Conservation (phyloP, 2,113 vertebrate genomes). For the Octodon degus region DNA sequence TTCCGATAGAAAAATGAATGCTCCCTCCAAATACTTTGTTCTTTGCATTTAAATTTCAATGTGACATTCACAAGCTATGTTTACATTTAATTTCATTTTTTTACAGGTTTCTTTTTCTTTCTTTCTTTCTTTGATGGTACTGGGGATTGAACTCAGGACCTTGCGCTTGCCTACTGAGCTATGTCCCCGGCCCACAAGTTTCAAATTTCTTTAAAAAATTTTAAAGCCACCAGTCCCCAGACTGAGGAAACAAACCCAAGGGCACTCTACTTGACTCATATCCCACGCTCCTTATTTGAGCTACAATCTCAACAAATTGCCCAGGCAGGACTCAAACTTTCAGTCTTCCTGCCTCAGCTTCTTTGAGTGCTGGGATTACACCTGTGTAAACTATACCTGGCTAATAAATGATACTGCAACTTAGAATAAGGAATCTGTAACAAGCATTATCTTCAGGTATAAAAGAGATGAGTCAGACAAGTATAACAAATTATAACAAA, state of each 20-base stretch:
- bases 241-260: background rate
- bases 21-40: constrained; percentile 25
- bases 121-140: background rate
- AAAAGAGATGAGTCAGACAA: background rate
- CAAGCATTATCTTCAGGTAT: background rate
- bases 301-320: background rate
- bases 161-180: too few species aligned
- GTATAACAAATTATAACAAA: background rate
- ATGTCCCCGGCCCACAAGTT: background rate
- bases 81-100: background rate
- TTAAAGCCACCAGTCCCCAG: background rate
- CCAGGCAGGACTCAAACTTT: background rate
- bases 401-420: background rate
- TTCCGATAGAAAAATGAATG: background rate
- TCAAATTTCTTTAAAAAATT: background rate
- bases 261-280: background rate
- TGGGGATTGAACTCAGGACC: too few species aligned
- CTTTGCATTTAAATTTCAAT: constrained; percentile 4
- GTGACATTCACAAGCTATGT: background rate
- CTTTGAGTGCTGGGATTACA: background rate
- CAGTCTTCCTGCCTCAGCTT: background rate
- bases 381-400: background rate
- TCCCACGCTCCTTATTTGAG: background rate
- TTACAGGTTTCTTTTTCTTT: background rate
- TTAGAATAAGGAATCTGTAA: background rate